Evolutionary conservation across 2,888 invertebrate species (phyloP).

Genomic region (Agrochola macilenta): DNA sequence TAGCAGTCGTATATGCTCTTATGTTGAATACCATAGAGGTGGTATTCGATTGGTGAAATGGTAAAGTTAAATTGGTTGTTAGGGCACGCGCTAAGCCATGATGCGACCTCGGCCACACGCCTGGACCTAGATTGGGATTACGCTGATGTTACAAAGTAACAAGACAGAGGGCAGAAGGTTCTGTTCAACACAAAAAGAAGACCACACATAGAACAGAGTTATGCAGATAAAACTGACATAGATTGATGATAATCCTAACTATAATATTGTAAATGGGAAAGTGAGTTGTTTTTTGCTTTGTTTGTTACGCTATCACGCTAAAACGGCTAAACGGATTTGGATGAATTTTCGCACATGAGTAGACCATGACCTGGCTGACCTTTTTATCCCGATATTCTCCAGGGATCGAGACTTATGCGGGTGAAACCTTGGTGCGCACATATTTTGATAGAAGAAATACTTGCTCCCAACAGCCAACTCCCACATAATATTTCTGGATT

Average conservation of each 20-base stretch:
- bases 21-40: constrained; percentile 28
- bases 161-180: constrained; percentile 33
- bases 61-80: constrained; percentile 28
- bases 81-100: constrained; percentile 67
- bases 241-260: too few species aligned
- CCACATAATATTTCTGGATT: too few species aligned
- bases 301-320: too few species aligned
- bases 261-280: too few species aligned
- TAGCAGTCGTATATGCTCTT: constrained; percentile 10
- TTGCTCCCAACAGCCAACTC: background rate
- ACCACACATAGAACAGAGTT: background rate
- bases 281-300: too few species aligned
- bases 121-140: constrained; percentile 65
- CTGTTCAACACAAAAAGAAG: background rate
- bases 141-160: constrained; percentile 44
- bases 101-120: constrained; percentile 67
- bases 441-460: background rate
- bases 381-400: too few species aligned
- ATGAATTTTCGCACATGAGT: too few species aligned
- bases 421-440: background rate
- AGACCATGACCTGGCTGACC: too few species aligned
- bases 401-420: too few species aligned
- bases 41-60: constrained; percentile 36
- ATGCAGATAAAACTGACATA: too few species aligned
- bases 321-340: too few species aligned